These are phyloP conservation scores for Eumaeus atala DNA, from an alignment of 1,140 invertebrate genomes.

Conservation along the genomic window DNA sequence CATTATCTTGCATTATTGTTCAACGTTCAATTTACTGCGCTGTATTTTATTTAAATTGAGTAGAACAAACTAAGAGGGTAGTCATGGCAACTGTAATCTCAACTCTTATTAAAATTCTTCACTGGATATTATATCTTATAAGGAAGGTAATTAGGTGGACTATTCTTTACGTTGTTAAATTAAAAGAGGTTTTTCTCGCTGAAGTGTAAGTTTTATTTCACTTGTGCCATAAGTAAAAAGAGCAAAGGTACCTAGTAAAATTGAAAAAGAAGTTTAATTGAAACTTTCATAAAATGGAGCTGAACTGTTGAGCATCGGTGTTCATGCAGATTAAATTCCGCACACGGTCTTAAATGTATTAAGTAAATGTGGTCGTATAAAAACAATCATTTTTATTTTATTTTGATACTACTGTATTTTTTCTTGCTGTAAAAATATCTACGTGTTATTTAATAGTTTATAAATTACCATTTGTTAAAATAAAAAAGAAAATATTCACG, in stretches of 20 bases:
- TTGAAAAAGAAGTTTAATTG: no score
- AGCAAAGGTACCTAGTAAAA: not conserved
- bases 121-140: constrained; percentile 16
- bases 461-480: no score
- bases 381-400: no score
- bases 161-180: constrained; percentile 20
- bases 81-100: constrained; percentile 26
- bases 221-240: constrained; percentile 3
- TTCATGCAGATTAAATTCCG: no score
- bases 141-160: constrained; percentile 17
- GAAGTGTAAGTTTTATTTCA: constrained; percentile 33
- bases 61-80: constrained; percentile 38
- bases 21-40: constrained; percentile 12
- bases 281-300: no score
- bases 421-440: no score
- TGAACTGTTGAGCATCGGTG: no score
- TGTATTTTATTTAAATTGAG: constrained; percentile 33
- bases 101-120: constrained; percentile 17
- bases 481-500: no score
- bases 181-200: constrained; percentile 29
- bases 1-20: constrained; percentile 4
- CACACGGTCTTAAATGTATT: no score
- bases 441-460: no score
- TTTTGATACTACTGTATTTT: no score
- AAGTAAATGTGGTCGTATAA: no score